A percentile compares a stretch with the other conserved stretches of the same genome.
Conservation (phyloP, 2,113 vertebrate genomes). For the Peucedramus taeniatus region DNA sequence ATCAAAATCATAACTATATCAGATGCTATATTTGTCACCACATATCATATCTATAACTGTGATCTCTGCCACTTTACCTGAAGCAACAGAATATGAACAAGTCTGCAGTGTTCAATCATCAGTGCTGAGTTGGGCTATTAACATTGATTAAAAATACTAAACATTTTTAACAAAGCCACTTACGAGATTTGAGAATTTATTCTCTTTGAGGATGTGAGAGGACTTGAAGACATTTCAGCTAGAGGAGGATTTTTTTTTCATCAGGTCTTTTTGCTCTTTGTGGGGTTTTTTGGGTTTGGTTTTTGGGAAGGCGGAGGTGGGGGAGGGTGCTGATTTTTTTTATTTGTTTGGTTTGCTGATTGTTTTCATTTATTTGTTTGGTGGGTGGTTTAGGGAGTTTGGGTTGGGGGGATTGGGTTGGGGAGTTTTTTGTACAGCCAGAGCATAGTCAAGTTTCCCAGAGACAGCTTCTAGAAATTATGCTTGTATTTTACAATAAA, state of each 20-base stretch:
- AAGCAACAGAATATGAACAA: background rate
- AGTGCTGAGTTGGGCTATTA: background rate
- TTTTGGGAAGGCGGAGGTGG: accelerated
- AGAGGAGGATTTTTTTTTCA: background rate
- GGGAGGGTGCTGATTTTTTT: background rate
- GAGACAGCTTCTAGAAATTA: background rate
- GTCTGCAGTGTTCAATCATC: background rate
- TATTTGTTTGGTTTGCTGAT: background rate
- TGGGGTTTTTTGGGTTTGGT: accelerated
- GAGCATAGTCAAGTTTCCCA: background rate
- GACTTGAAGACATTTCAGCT: background rate
- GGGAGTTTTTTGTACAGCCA: background rate
- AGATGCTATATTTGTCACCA: background rate
- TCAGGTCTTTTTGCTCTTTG: accelerated
- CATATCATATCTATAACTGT: background rate
- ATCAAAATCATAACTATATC: background rate
- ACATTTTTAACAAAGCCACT: background rate
- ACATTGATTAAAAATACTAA: background rate
- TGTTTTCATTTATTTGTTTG: background rate
- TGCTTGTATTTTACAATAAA: background rate
- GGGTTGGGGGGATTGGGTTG: accelerated
- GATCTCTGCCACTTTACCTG: background rate
- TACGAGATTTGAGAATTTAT: background rate
- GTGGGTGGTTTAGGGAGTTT: too few relatives aligned
- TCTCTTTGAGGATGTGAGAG: background rate